Evolutionary conservation across 1,140 invertebrate species (phyloP).

Genomic region (Coelopa frigida): DNA sequence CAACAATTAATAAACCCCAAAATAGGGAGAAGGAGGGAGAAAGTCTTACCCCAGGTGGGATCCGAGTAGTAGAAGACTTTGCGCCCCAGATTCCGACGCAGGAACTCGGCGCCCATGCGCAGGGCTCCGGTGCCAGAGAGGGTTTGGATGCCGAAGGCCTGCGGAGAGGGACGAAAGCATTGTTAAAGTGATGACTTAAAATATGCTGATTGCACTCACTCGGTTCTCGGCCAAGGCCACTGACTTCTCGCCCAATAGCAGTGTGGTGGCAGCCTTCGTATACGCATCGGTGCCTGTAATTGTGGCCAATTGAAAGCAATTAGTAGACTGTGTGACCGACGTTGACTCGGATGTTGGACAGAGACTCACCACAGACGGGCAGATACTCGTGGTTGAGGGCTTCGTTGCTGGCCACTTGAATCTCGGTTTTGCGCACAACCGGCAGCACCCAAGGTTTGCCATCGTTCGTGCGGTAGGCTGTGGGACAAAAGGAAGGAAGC

Average conservation of each 20-base stretch:
- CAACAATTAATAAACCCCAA: no score
- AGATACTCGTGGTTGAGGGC: slow-evolving; percentile 94
- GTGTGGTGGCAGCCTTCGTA: slow-evolving; percentile 64
- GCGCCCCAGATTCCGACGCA: slow-evolving; percentile 66
- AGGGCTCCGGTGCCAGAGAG: slow-evolving; percentile 92
- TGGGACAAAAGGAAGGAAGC: slow-evolving; percentile 8
- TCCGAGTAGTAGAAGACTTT: slow-evolving; percentile 82
- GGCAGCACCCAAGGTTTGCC: slow-evolving; percentile 96
- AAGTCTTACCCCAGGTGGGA: slow-evolving; percentile 98
- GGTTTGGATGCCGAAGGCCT: slow-evolving; percentile 84
- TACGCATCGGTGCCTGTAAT: slow-evolving; percentile 65
- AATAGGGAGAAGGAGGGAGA: no score
- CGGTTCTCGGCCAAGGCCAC: slow-evolving; percentile 66
- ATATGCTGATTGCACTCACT: no score
- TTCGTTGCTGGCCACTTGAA: slow-evolving; percentile 69
- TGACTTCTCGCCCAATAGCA: slow-evolving; percentile 79
- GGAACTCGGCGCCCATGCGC: slow-evolving; percentile 82
- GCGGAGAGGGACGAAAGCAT: slow-evolving; percentile 11
- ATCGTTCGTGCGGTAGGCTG: slow-evolving; percentile 90
- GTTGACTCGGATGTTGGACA: no score
- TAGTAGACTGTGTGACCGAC: no score
- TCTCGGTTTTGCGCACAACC: slow-evolving; percentile 88
- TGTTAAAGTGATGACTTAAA: no score
- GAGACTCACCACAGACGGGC: slow-evolving; percentile 76
- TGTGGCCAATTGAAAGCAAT: no score